phyloP scores from a whole-genome alignment of 2,113 vertebrate genomes.

The Hirundichthys speculiger region DNA sequence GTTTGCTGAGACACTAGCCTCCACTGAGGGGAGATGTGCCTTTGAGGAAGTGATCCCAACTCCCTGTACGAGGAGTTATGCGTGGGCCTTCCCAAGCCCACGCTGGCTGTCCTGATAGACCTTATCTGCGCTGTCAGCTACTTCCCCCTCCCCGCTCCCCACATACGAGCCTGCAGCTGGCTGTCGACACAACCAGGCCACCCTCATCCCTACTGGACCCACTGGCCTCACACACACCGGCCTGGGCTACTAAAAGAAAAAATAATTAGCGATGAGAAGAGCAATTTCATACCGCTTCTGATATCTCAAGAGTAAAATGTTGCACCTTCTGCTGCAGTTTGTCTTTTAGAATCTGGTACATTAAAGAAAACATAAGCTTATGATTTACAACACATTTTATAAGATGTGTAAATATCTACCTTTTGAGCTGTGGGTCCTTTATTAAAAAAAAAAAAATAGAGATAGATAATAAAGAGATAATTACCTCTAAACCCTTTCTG shows the following conservation, averaged over 20 bases:
- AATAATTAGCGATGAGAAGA: background rate
- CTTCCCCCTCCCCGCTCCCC: constrained; percentile 68
- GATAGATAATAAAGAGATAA: no score
- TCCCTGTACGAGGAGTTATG: constrained; percentile 10
- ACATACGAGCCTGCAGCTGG: background rate
- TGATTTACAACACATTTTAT: no score
- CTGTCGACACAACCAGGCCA: constrained; percentile 11
- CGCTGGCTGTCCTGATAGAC: constrained; percentile 74
- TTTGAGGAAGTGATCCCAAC: constrained; percentile 39
- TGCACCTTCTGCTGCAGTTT: background rate
- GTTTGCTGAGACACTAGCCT: no score
- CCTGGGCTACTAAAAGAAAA: background rate
- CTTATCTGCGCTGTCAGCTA: constrained; percentile 80
- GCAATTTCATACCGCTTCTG: background rate
- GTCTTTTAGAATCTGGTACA: no score
- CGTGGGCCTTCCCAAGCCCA: constrained; percentile 31
- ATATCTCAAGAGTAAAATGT: no score
- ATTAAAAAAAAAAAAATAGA: no score
- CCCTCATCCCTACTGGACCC: constrained; percentile 2
- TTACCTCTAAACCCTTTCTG: no score
- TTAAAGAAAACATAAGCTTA: no score
- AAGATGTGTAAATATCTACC: no score
- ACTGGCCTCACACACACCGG: no score
- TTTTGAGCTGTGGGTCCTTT: no score
- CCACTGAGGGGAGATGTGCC: background rate